Evolutionary conservation across 2,113 vertebrate genomes (phyloP).

Genomic region (Mionectes macconnelli): DNA sequence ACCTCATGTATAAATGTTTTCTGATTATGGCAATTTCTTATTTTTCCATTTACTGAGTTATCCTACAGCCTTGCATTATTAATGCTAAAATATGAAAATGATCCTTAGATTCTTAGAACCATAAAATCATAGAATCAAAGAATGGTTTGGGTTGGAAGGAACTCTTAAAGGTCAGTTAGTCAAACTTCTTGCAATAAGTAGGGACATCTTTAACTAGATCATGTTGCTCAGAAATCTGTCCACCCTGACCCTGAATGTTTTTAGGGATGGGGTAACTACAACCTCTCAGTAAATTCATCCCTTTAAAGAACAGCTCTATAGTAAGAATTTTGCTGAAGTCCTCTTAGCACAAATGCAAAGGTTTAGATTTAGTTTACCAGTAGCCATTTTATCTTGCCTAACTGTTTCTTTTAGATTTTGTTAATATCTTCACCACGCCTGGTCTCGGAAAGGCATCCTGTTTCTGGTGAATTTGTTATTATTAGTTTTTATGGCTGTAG

Average conservation of each 20-base stretch:
- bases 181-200: too few relatives aligned
- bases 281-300: not conserved
- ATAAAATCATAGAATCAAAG: not conserved
- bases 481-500: constrained; percentile 33
- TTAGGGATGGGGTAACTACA: not conserved
- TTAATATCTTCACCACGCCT: not conserved
- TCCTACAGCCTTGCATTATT: not conserved
- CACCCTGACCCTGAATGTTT: not conserved
- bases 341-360: not conserved
- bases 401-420: not conserved
- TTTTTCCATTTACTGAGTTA: not conserved
- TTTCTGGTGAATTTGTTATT: constrained; percentile 32
- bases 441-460: not conserved
- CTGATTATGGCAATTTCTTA: not conserved
- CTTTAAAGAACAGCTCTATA: not conserved
- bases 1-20: not conserved
- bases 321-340: not conserved
- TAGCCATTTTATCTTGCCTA: not conserved
- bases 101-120: not conserved
- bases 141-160: not conserved
- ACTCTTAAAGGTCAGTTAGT: not conserved
- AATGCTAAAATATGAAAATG: not conserved
- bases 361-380: not conserved
- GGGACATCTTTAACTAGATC: not conserved
- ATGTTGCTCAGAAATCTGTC: not conserved